Conservation (phyloP, 2,888 invertebrate species). For the Macrosiphum euphorbiae region DNA sequence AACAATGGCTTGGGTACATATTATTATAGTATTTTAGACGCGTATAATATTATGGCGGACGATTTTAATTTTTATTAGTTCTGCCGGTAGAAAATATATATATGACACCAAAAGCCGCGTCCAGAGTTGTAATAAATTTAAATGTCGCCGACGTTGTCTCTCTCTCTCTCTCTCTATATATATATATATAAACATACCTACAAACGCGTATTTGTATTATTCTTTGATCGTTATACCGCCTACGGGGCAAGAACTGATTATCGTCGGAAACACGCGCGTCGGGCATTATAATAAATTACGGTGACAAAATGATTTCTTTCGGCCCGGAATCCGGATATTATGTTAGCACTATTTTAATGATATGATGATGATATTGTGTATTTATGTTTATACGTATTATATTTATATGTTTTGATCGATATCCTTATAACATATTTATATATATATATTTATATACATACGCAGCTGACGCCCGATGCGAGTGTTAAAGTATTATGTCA, state of each 20-base stretch:
- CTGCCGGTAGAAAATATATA: background rate
- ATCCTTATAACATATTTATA: background rate
- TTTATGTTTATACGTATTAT: background rate
- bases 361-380: background rate
- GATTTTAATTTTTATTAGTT: conserved; percentile 11
- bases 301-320: conserved; percentile 12
- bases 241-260: conserved; percentile 22
- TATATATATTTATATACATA: background rate
- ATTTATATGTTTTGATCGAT: background rate
- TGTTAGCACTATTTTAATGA: background rate
- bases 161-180: background rate
- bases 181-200: background rate
- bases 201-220: background rate
- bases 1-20: background rate
- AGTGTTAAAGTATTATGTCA: background rate
- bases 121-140: background rate
- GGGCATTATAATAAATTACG: conserved; percentile 1
- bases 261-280: conserved; percentile 25
- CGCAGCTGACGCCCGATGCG: background rate
- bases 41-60: background rate
- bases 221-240: conserved; percentile 40
- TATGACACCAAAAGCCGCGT: conserved; percentile 1
- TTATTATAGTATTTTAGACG: background rate
- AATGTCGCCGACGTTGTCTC: conserved; percentile 9
- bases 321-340: background rate